phyloP scores from a whole-genome alignment of 2,888 invertebrate genomes.

The Lasioglossum calceatum region DNA sequence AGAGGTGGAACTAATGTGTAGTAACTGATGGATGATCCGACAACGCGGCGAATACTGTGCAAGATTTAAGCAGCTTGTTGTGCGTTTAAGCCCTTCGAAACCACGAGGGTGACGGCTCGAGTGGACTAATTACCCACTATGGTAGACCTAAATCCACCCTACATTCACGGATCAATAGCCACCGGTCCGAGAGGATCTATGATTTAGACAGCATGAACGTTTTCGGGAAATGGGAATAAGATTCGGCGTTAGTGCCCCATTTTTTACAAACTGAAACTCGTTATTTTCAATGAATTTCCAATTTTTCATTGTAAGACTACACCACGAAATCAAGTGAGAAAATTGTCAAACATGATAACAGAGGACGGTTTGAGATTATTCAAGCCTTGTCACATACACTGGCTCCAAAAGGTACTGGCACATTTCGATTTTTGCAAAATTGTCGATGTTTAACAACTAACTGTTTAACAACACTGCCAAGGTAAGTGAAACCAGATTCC shows the following conservation, averaged over 20 bases:
- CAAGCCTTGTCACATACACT: neutral
- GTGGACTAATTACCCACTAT: conserved; percentile 62
- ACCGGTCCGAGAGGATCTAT: conserved; percentile 30
- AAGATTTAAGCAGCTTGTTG: conserved; percentile 56
- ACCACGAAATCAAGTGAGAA: no score
- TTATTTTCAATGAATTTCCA: neutral
- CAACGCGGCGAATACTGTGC: conserved; percentile 42
- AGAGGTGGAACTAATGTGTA: conserved; percentile 49
- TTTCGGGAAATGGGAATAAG: neutral
- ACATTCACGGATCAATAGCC: conserved; percentile 54
- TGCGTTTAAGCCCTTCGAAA: conserved; percentile 54
- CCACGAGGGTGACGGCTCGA: conserved; percentile 54
- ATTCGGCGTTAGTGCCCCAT: no score
- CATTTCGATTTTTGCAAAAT: neutral
- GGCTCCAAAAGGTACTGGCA: neutral
- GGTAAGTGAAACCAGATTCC: neutral
- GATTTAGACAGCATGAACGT: neutral
- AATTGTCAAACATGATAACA: no score
- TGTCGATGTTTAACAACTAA: neutral
- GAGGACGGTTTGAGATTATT: neutral
- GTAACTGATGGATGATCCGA: conserved; percentile 58
- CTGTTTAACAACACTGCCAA: neutral
- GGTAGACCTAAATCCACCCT: conserved; percentile 56
- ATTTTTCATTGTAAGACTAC: neutral
- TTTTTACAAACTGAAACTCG: neutral